Conservation (phyloP, 2,797 vertebrate genomes). For the Vipera latastei region DNA sequence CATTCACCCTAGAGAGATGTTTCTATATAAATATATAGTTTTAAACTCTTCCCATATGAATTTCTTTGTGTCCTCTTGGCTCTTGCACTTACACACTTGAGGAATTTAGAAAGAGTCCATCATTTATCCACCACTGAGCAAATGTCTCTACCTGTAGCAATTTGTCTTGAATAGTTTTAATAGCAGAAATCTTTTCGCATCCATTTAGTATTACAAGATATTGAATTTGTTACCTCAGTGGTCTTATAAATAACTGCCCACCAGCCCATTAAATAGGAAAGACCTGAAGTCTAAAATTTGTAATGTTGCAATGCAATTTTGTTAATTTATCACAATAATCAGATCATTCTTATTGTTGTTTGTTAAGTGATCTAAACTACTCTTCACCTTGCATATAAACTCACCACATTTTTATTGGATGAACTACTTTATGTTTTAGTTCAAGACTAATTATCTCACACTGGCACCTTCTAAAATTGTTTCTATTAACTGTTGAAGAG, state of each 20-base stretch:
- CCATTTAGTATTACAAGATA: constrained; percentile 33
- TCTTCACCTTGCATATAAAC: background rate
- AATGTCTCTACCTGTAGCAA: constrained; percentile 11
- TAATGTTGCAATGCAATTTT: background rate
- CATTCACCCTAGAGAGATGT: background rate
- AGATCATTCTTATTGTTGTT: background rate
- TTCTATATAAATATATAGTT: background rate
- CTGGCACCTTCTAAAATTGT: background rate
- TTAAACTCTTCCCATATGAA: background rate
- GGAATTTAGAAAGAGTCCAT: background rate
- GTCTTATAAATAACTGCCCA: constrained; percentile 30
- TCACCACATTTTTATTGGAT: background rate
- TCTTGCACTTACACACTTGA: background rate
- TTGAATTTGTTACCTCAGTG: constrained; percentile 25
- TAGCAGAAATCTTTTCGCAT: constrained; percentile 25
- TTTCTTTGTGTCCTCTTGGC: background rate
- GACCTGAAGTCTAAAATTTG: constrained; percentile 6
- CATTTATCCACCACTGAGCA: constrained; percentile 21
- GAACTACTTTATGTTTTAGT: background rate
- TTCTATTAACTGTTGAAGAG: background rate
- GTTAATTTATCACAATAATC: constrained; percentile 10
- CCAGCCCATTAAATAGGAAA: constrained; percentile 22
- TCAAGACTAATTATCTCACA: background rate
- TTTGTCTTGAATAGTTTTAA: constrained; percentile 28
- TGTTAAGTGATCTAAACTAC: constrained; percentile 5